These are phyloP conservation scores for Myotis lucifugus DNA, from an alignment of 2,113 vertebrate species.

Conservation along the genomic window DNA sequence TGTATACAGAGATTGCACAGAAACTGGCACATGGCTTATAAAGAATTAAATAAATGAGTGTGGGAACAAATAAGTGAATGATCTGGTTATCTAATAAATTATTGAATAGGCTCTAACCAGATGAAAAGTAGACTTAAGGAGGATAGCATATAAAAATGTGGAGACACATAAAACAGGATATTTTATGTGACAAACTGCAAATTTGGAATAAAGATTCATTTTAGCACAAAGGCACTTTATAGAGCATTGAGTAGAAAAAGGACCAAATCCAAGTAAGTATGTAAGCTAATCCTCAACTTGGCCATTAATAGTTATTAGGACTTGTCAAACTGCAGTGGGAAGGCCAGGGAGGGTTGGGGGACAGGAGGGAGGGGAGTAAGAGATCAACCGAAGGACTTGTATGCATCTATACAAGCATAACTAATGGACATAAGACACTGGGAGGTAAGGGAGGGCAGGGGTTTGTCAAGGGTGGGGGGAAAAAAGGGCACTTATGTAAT, in stretches of 20 bases:
- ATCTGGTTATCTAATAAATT: background rate
- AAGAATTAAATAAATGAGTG: background rate
- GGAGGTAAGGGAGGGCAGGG: no score
- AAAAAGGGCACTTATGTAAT: no score
- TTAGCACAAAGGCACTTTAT: background rate
- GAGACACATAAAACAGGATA: background rate
- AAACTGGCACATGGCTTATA: background rate
- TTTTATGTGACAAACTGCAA: background rate
- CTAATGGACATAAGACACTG: no score
- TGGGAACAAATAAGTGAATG: background rate
- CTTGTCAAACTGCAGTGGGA: no score
- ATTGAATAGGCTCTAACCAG: background rate
- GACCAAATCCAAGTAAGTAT: background rate
- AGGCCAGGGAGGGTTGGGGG: no score
- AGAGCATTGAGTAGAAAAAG: background rate
- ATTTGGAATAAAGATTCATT: background rate
- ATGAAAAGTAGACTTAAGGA: background rate
- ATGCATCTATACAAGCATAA: no score
- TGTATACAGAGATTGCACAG: background rate
- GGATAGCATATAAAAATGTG: background rate
- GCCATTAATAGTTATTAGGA: background rate
- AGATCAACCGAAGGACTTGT: no score
- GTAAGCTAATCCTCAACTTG: background rate
- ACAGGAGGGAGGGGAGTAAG: no score
- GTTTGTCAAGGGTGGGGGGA: no score